A percentile compares a stretch with the other conserved stretches of the same genome.
Evolutionary conservation across 1,140 invertebrate species (phyloP).

Genomic region (Diabrotica undecimpunctata): DNA sequence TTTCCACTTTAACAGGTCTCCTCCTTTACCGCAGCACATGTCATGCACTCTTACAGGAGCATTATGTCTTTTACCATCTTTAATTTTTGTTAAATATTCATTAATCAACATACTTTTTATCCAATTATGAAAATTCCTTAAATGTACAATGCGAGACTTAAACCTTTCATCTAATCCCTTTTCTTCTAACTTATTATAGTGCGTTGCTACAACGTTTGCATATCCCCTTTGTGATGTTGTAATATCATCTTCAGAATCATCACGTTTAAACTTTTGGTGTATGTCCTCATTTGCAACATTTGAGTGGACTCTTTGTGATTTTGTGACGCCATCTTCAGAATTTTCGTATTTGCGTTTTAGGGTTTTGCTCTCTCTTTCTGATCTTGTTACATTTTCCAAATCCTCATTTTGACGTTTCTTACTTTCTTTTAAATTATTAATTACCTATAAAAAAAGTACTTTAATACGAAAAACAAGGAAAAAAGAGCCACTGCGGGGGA

Average conservation of each 20-base stretch:
- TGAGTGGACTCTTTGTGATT: not conserved
- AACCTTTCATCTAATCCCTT: constrained; percentile 73
- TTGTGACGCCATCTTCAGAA: not conserved
- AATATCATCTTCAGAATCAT: not conserved
- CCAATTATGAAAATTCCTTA: constrained; percentile 99
- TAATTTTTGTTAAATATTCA: constrained; percentile 64
- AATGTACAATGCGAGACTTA: constrained; percentile 85
- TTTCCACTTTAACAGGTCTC: constrained; percentile 96
- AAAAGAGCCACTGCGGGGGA: no score
- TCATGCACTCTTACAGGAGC: constrained; percentile 62
- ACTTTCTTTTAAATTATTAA: no score
- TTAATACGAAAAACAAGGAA: no score
- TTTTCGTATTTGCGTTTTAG: constrained; percentile 5
- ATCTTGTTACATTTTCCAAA: not conserved
- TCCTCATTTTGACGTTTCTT: no score
- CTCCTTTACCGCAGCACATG: constrained; percentile 92
- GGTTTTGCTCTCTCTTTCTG: constrained; percentile 5
- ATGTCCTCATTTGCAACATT: not conserved
- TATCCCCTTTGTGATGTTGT: constrained; percentile 34
- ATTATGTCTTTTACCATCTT: constrained; percentile 57
- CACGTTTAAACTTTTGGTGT: constrained; percentile 8
- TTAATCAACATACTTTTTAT: constrained; percentile 92
- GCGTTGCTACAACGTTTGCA: constrained; percentile 68
- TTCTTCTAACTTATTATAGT: constrained; percentile 83
- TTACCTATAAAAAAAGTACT: no score